Conservation (phyloP, 2,797 vertebrate species). For the Diplodus sargus region DNA sequence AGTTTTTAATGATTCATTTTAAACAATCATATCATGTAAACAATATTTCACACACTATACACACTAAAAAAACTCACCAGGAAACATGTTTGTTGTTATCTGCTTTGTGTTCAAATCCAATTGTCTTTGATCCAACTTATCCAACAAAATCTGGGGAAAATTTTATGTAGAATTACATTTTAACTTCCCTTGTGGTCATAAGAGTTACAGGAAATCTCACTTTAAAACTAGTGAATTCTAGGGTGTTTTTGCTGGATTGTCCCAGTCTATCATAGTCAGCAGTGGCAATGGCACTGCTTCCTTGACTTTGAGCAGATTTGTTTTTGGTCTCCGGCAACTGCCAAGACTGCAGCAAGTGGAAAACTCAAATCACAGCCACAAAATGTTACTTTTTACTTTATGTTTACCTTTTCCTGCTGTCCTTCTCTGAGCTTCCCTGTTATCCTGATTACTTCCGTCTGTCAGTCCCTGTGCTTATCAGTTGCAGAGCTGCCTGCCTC, state of each 20-base stretch:
- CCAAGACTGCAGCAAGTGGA: not conserved
- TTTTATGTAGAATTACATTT: too few species aligned
- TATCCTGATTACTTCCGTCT: slow-evolving; percentile 4
- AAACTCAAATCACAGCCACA: not conserved
- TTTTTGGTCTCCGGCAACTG: not conserved
- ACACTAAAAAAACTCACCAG: too few species aligned
- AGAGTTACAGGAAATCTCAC: too few species aligned
- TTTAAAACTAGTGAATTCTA: not conserved
- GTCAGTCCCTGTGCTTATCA: slow-evolving; percentile 11
- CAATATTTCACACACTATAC: too few species aligned
- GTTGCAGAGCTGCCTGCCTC: slow-evolving; percentile 3
- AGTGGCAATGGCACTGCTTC: not conserved
- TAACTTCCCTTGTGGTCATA: not conserved
- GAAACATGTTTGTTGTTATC: too few species aligned
- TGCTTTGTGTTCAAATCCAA: too few species aligned
- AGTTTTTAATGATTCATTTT: too few species aligned
- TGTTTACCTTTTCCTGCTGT: not conserved
- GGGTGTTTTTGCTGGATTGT: not conserved
- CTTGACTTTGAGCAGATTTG: not conserved
- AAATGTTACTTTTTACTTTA: too few species aligned
- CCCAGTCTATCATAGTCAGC: not conserved
- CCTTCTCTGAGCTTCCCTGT: slow-evolving; percentile 5
- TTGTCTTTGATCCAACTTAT: too few species aligned
- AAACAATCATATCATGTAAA: too few species aligned
- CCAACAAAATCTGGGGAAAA: not conserved